Conservation (phyloP, 2,113 vertebrate genomes). For the Herpetotheres cachinnans region DNA sequence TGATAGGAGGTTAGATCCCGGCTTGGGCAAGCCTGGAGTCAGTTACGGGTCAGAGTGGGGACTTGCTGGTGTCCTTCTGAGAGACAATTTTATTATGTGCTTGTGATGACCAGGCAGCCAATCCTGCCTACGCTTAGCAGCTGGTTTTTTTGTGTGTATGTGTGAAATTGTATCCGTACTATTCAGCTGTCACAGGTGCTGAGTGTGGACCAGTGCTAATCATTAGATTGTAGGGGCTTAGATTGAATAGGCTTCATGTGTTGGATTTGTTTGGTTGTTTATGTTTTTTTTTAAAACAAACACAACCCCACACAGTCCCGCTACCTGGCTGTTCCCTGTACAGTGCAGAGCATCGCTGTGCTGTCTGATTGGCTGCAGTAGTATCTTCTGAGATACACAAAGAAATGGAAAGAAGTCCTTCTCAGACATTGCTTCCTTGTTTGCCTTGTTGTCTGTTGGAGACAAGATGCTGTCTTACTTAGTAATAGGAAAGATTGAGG, state of each 20-base stretch:
- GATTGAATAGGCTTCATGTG: background rate
- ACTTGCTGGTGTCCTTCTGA: background rate
- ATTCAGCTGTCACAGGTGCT: background rate
- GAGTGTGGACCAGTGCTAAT: background rate
- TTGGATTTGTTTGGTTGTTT: no score
- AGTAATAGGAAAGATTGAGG: background rate
- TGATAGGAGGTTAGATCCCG: background rate
- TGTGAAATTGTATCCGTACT: background rate
- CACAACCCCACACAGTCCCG: rapidly evolving
- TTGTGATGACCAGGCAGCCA: background rate
- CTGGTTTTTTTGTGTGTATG: rapidly evolving
- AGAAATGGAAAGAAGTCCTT: background rate
- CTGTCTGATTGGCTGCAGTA: rapidly evolving
- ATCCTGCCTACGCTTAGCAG: background rate
- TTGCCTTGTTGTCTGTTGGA: background rate
- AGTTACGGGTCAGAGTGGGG: background rate
- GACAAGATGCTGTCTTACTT: background rate
- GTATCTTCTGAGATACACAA: background rate
- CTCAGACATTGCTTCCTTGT: background rate
- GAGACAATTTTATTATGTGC: rapidly evolving
- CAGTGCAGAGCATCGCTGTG: background rate
- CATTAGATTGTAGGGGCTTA: background rate
- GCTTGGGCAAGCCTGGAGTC: background rate
- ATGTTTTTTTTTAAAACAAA: background rate
- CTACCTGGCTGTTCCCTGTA: background rate